Conservation (phyloP, 1,140 invertebrate genomes). For the Drosophila aff. region DNA sequence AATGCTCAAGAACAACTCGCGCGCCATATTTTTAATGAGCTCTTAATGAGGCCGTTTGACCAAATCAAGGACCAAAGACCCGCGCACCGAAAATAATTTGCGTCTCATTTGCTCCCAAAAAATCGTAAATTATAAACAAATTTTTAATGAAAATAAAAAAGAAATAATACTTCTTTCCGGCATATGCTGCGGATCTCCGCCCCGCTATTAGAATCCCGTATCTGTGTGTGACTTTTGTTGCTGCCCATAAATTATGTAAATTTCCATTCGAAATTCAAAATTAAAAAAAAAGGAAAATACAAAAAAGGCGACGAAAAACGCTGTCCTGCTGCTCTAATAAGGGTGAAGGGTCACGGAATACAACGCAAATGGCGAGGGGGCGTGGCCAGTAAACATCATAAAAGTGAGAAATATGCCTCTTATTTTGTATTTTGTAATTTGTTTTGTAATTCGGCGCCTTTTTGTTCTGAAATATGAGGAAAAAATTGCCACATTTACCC, state of each 20-base stretch:
- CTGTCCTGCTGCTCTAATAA: conserved; percentile 65
- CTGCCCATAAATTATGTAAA: conserved; percentile 80
- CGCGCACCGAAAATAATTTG: conserved; percentile 59
- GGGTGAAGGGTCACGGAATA: conserved; percentile 70
- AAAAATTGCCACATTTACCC: conserved; percentile 77
- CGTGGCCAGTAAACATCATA: conserved; percentile 61
- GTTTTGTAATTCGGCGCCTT: conserved; percentile 59
- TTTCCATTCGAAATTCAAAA: conserved; percentile 63
- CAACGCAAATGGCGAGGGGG: conserved; percentile 42
- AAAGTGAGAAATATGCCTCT: conserved; percentile 76
- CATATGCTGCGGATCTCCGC: conserved; percentile 61
- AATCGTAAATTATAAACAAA: conserved; percentile 76
- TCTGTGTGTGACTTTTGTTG: conserved; percentile 77
- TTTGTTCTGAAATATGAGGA: conserved; percentile 74
- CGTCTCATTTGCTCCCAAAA: conserved; percentile 53
- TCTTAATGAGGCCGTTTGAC: conserved; percentile 65
- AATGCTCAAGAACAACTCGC: conserved; percentile 65
- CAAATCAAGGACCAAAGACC: conserved; percentile 43
- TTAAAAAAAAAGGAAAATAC: conserved; percentile 51
- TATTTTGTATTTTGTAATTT: conserved; percentile 77
- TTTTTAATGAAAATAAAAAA: conserved; percentile 69
- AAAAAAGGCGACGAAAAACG: conserved; percentile 29
- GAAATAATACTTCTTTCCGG: conserved; percentile 12
- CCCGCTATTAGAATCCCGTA: conserved; percentile 31
- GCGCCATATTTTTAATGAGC: conserved; percentile 72